A percentile compares a stretch with the other conserved stretches of the same genome.
Evolutionary conservation across 2,888 invertebrate species (phyloP).

Genomic region (Cancer borealis): DNA sequence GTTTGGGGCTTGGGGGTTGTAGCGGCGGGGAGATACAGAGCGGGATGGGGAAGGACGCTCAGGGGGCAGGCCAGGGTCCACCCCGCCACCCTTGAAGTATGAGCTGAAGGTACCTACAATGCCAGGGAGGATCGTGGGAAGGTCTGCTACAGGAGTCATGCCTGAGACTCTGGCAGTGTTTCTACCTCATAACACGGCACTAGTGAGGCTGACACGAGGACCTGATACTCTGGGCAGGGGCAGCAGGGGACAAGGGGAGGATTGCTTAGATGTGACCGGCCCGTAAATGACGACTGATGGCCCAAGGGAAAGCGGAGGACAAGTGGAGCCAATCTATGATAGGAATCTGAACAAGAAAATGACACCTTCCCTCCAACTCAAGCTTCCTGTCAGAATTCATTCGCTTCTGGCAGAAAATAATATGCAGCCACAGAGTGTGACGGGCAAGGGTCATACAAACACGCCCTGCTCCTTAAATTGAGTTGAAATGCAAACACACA

Average conservation of each 20-base stretch:
- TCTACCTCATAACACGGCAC: not conserved
- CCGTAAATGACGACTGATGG: conserved; percentile 11
- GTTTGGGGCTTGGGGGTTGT: conserved; percentile 77
- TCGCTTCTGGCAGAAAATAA: not conserved
- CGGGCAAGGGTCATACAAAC: not conserved
- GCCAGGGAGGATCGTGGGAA: not conserved
- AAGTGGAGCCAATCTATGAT: conserved; percentile 31
- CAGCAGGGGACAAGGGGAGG: not conserved
- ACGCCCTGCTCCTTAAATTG: not conserved
- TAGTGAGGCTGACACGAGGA: not conserved
- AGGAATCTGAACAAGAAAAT: conserved; percentile 37
- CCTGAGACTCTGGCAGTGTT: not conserved
- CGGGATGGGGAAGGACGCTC: conserved; percentile 81
- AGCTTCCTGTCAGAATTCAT: not conserved
- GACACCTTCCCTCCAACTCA: not conserved
- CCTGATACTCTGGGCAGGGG: not conserved
- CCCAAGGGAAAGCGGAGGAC: conserved; percentile 2
- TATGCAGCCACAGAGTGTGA: not conserved
- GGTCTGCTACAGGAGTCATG: not conserved
- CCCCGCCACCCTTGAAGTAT: conserved; percentile 68
- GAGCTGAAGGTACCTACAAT: conserved; percentile 73
- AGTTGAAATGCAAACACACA: not conserved
- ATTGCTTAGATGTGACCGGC: not conserved
- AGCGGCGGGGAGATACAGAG: conserved; percentile 79
- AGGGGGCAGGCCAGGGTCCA: conserved; percentile 80